phyloP scores from a whole-genome alignment of 2,888 invertebrate genomes.

The Ernsta delagoae region DNA sequence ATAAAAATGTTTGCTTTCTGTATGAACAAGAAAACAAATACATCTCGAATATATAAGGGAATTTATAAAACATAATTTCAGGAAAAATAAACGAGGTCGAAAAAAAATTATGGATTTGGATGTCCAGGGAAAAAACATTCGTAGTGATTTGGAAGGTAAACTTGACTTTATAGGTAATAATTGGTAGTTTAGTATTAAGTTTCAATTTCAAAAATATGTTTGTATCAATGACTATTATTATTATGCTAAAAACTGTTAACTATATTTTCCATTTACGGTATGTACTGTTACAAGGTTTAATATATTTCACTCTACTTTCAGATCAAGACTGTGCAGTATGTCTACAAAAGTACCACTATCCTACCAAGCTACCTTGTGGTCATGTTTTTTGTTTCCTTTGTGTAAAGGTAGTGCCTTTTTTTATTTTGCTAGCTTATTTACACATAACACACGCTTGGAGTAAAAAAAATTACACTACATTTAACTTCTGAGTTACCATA shows the following conservation, averaged over 20 bases:
- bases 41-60: too few relatives aligned
- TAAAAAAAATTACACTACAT: too few relatives aligned
- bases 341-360: conserved; percentile 94
- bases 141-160: conserved; percentile 27
- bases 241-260: neutral
- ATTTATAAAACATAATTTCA: neutral
- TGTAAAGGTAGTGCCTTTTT: conserved; percentile 94
- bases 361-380: conserved; percentile 96
- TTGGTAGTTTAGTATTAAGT: neutral
- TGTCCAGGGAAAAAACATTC: conserved; percentile 13
- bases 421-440: too few relatives aligned
- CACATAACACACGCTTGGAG: too few relatives aligned
- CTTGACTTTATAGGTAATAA: neutral
- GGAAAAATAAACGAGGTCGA: neutral
- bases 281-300: neutral
- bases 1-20: too few relatives aligned
- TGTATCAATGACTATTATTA: neutral
- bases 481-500: too few relatives aligned
- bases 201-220: neutral
- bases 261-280: neutral
- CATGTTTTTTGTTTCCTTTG: conserved; percentile 98
- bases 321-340: conserved; percentile 95
- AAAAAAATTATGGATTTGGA: conserved; percentile 13
- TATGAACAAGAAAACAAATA: too few relatives aligned
- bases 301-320: conserved; percentile 39